Conservation (phyloP, 1,140 invertebrate species). For the Atta texana region DNA sequence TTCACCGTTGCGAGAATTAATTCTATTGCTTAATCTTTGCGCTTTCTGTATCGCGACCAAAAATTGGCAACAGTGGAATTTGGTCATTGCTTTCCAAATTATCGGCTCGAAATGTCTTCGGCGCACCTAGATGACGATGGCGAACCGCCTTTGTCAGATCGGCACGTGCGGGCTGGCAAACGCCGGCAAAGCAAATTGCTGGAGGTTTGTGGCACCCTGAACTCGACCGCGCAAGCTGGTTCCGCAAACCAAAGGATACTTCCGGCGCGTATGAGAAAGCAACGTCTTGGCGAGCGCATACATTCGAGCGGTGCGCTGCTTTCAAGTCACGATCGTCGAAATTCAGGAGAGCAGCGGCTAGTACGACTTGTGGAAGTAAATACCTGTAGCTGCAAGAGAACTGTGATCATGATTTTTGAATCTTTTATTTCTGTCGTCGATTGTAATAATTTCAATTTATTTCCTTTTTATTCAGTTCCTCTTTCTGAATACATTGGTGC, state of each 20-base stretch:
- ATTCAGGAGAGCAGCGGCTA: neutral
- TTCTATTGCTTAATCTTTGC: slow-evolving; percentile 35
- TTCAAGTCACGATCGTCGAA: neutral
- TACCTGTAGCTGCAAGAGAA: too few relatives aligned
- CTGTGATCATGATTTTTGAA: neutral
- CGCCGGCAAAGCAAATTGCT: slow-evolving; percentile 60
- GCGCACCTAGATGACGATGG: slow-evolving; percentile 4
- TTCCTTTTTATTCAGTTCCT: neutral
- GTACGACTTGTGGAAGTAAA: neutral
- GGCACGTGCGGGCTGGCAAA: slow-evolving; percentile 44
- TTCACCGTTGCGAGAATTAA: slow-evolving; percentile 18
- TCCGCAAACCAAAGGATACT: slow-evolving; percentile 58
- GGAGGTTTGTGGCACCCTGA: slow-evolving; percentile 42
- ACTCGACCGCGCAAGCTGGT: slow-evolving; percentile 34
- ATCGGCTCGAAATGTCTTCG: neutral
- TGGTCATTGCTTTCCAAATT: neutral
- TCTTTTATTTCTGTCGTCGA: neutral
- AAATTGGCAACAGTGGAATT: neutral
- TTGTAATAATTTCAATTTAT: neutral
- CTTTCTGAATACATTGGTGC: neutral
- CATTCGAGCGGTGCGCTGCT: neutral
- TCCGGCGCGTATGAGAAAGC: slow-evolving; percentile 47
- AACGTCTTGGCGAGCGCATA: neutral
- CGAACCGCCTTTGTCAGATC: slow-evolving; percentile 55
- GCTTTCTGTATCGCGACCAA: neutral